These are phyloP conservation scores for Sprattus sprattus DNA, from an alignment of 2,113 vertebrate genomes.

Conservation along the genomic window DNA sequence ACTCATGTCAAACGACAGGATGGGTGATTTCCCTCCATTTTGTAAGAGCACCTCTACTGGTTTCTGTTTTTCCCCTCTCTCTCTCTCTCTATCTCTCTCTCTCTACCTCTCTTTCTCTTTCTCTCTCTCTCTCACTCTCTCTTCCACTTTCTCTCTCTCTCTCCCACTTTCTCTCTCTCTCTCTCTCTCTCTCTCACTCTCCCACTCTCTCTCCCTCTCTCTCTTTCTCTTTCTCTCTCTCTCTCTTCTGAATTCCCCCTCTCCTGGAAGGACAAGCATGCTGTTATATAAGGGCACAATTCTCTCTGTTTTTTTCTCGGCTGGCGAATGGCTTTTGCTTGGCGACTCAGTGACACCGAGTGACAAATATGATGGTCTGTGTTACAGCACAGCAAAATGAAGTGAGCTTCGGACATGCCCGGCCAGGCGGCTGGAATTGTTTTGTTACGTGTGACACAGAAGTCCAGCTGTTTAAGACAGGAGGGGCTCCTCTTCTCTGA, in stretches of 20 bases:
- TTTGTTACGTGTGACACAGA: background rate
- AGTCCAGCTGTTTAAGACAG: too few species aligned
- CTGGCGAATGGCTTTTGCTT: background rate
- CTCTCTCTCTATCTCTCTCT: background rate
- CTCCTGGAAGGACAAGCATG: background rate
- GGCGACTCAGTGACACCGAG: background rate
- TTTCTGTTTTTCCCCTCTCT: background rate
- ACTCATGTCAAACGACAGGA: slow-evolving; percentile 76
- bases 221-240: background rate
- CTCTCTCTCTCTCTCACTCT: too few species aligned
- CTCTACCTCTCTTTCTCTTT: background rate
- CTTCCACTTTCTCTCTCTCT: too few species aligned
- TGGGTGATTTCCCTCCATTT: slow-evolving; percentile 65
- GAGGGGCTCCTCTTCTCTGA: too few species aligned
- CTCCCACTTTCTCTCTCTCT: background rate
- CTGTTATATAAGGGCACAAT: slow-evolving; percentile 5
- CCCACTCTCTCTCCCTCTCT: background rate
- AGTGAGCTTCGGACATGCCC: background rate
- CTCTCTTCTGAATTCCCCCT: slow-evolving; percentile 25
- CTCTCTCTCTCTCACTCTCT: background rate
- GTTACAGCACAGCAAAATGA: background rate
- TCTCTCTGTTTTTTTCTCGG: background rate
- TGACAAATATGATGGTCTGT: background rate
- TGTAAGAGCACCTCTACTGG: background rate
- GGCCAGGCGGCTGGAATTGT: background rate